These are phyloP conservation scores for Burhinus bistriatus DNA, from an alignment of 2,113 vertebrate genomes.

Conservation along the genomic window DNA sequence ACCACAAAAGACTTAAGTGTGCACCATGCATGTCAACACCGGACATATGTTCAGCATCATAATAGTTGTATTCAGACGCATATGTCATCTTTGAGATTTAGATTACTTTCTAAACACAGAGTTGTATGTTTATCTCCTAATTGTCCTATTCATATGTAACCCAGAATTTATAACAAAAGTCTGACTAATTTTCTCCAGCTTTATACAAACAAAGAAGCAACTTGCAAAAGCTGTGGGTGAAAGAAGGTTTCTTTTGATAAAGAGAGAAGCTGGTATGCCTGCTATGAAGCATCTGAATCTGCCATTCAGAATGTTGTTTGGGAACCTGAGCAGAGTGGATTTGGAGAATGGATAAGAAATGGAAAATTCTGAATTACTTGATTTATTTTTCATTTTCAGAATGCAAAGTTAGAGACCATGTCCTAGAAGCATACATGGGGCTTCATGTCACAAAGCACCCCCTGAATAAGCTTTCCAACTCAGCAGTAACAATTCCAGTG, in stretches of 20 bases:
- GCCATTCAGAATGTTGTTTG: neutral
- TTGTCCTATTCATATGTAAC: neutral
- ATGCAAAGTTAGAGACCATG: neutral
- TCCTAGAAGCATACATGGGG: neutral
- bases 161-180: neutral
- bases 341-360: neutral
- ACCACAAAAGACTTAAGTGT: neutral
- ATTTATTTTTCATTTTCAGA: conserved; percentile 25
- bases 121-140: neutral
- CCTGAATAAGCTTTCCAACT: neutral
- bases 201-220: neutral
- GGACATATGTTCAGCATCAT: neutral
- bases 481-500: conserved; percentile 19
- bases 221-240: neutral
- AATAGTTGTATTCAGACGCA: neutral
- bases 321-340: neutral
- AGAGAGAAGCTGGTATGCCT: neutral
- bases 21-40: neutral
- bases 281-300: neutral
- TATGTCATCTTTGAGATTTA: neutral
- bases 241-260: neutral
- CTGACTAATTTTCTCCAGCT: neutral
- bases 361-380: neutral
- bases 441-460: neutral
- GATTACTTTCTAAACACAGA: neutral